Base-by-base conservation (phyloP, 1,140 invertebrate species). In the Palaemon carinicauda region DNA sequence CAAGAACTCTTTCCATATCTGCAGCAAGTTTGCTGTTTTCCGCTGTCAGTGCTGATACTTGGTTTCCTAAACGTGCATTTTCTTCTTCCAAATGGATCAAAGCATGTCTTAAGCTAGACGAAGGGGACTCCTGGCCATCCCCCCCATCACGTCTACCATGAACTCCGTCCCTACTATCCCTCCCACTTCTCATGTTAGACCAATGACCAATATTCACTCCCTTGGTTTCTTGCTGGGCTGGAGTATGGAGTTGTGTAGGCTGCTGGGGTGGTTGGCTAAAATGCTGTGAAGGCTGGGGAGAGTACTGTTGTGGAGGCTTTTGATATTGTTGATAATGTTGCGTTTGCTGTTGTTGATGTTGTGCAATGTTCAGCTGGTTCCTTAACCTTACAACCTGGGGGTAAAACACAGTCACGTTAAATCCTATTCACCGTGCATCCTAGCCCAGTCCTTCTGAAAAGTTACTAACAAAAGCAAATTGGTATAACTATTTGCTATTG, bases 311-410 rank as follows among this genome's bases (percentile, higher is more conserved):
- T 27, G 84, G 52, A 74, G 65, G 50, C 69, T 82, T 51, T 21
- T 73, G 80, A 27, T 82, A 54, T 1, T 82, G 80, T n/a, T 75
- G 69, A 3, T 78, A 69, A 21, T 86, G 83, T 21, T 84, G 53
- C 15, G 69, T 75, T 27, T 86, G 83, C 41, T 86, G 83, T 27
- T 85, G 82, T 41, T 85, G 80, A 17, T 88, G 87, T 31, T 88
- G 88, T 17, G 80, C 77, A 60, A 88, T 86, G 71, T 88, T 88
- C 14, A 88, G 54, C 29, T 88, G 88, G 79, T 88, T 88, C 31
- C 88, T 80, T 33, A 88, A 60, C 78, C 88, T 86, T 75, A 88
- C 88, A 69, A 88, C 88, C 88, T 88, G 33, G 21, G 33, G 50
- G n/a, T 29, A 52, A 14, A 69, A 10, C 1, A 14, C 54, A 24